These are phyloP conservation scores for Acronicta leporina DNA, from an alignment of 2,888 invertebrate genomes.

Conservation along the genomic window DNA sequence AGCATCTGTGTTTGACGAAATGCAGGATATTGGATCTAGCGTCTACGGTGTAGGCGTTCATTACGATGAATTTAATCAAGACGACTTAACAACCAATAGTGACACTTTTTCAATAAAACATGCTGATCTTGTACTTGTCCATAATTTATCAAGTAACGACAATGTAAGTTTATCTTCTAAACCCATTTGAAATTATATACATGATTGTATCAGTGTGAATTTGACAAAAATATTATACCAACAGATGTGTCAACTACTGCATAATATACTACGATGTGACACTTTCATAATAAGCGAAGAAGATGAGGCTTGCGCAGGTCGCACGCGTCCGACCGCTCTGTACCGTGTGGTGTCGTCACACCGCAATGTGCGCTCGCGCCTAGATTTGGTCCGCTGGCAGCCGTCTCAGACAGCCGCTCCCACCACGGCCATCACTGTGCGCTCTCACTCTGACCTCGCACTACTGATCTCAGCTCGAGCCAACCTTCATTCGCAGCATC, in stretches of 20 bases:
- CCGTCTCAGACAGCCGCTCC: conserved; percentile 19
- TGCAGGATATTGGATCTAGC: conserved; percentile 36
- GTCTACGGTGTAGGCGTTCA: conserved; percentile 39
- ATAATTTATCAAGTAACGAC: conserved; percentile 48
- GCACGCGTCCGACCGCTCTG: conserved; percentile 26
- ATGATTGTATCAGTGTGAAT: not conserved
- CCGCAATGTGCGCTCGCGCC: conserved; percentile 7
- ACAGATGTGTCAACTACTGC: conserved; percentile 36
- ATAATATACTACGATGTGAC: conserved; percentile 34
- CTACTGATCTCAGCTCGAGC: conserved; percentile 24
- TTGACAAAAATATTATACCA: not conserved
- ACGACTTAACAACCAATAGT: conserved; percentile 10
- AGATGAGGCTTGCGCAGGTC: conserved; percentile 22
- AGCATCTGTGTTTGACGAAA: conserved; percentile 39
- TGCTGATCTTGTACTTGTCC: conserved; percentile 49
- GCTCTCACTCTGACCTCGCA: conserved; percentile 20
- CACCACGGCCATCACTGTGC: conserved; percentile 44
- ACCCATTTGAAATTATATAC: not conserved
- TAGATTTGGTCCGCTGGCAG: conserved; percentile 48
- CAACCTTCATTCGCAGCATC: conserved; percentile 23
- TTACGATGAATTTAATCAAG: conserved; percentile 39
- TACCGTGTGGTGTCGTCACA: conserved; percentile 37
- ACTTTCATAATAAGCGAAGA: conserved; percentile 47
- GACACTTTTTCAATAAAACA: conserved; percentile 21
- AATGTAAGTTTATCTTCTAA: conserved; percentile 42